A percentile compares a stretch with the other conserved stretches of the same genome.
These are phyloP conservation scores for Synanthedon andrenaeformis DNA, from an alignment of 2,888 invertebrate genomes.

Conservation along the genomic window DNA sequence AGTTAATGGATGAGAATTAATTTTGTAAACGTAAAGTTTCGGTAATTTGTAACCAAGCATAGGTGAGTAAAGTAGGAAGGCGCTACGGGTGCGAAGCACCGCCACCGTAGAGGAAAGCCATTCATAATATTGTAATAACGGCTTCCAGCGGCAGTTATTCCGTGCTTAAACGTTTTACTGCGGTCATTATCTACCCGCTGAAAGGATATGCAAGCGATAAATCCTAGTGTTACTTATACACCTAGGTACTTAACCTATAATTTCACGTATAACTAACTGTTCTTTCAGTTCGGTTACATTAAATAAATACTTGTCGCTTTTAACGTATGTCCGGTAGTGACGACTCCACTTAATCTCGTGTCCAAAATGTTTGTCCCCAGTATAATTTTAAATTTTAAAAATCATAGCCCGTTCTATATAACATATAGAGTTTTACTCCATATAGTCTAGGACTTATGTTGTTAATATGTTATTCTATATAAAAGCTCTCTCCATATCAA, in stretches of 20 bases:
- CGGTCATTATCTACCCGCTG: slow-evolving; percentile 70
- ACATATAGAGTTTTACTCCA: too few species aligned
- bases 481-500: too few species aligned
- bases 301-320: slow-evolving; percentile 29
- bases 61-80: neutral
- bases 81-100: slow-evolving; percentile 5
- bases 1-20: neutral
- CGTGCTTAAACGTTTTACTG: slow-evolving; percentile 71
- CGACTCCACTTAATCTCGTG: too few species aligned
- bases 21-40: slow-evolving; percentile 7
- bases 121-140: slow-evolving; percentile 71
- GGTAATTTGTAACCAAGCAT: slow-evolving; percentile 7
- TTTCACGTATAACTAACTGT: neutral
- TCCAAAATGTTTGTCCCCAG: too few species aligned
- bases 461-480: too few species aligned
- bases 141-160: slow-evolving; percentile 65
- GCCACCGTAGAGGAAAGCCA: slow-evolving; percentile 47
- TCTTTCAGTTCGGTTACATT: neutral
- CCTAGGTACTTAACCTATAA: slow-evolving; percentile 4
- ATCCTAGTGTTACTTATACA: slow-evolving; percentile 53
- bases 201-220: slow-evolving; percentile 70
- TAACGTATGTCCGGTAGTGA: slow-evolving; percentile 19
- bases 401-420: too few species aligned
- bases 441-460: too few species aligned
- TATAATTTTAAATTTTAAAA: too few species aligned